Evolutionary conservation across 2,888 invertebrate species (phyloP).

Genomic region (Blera fallax): DNA sequence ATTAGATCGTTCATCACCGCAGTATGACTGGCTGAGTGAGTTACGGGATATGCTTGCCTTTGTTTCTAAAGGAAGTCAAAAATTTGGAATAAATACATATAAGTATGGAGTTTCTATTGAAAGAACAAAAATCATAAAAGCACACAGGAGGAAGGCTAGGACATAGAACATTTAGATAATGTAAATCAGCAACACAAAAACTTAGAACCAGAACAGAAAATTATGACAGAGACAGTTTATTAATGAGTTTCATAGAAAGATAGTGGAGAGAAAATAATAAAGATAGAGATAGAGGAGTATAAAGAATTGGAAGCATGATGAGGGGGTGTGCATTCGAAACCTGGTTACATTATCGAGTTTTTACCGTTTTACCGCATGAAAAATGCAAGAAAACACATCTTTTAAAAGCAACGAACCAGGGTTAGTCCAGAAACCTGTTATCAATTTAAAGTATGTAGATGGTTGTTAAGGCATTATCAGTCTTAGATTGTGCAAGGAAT

Average conservation of each 20-base stretch:
- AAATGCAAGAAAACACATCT: constrained; percentile 13
- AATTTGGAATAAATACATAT: not conserved
- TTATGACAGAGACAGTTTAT: constrained; percentile 2
- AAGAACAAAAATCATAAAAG: constrained; percentile 20
- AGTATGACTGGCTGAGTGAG: constrained; percentile 64
- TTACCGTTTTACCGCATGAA: constrained; percentile 19
- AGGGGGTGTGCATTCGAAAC: constrained; percentile 40
- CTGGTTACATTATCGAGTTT: constrained; percentile 70
- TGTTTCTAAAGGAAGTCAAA: constrained; percentile 56
- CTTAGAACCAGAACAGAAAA: constrained; percentile 19
- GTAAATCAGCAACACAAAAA: constrained; percentile 51
- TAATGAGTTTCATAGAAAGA: constrained; percentile 4
- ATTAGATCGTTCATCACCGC: constrained; percentile 84
- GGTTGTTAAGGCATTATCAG: not conserved
- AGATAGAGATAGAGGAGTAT: constrained; percentile 5
- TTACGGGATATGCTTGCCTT: constrained; percentile 64
- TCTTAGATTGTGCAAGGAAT: not conserved
- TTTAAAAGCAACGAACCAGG: constrained; percentile 11
- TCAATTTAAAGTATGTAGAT: not conserved
- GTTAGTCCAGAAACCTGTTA: constrained; percentile 19
- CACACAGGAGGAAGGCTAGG: constrained; percentile 44
- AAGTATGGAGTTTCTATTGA: not conserved
- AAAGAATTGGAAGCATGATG: constrained; percentile 38
- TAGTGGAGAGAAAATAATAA: not conserved
- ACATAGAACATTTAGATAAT: constrained; percentile 52